Base-by-base conservation (phyloP, 2,888 invertebrate genomes). In the Tetragonisca angustula region DNA sequence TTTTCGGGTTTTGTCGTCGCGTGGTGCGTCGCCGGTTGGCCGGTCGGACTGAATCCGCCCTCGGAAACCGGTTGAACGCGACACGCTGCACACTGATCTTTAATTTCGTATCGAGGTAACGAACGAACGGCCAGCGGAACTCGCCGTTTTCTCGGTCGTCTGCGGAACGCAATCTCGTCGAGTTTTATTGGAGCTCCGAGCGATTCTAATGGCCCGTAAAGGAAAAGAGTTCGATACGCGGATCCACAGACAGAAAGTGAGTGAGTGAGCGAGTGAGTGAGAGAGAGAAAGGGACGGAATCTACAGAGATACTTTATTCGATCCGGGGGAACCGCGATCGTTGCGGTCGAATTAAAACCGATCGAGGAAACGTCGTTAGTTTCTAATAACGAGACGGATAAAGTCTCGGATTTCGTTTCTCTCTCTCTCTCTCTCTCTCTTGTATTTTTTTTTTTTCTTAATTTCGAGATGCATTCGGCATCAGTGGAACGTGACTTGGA, bases 201-300 rank as follows among this genome's bases (percentile, higher is more conserved):
- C 83, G 81, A 81, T 81, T 83, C 81, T 81, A 81, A 83, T 83
- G 83, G 82, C 83, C 83, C 78, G 83, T 82, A 84, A 84, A 82
- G 68, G 75, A 54, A 71, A 76, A 84, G 71, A 84, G 79, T 79
- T 83, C 68, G 83, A 84, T 83, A 84, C 84, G 59, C 27, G 74
- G 83, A 74, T 70, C 68, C 62, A 43, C 54, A 24, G 24, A 59
- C n/a, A 19, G 24, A 19, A 5, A 19, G 21, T 2, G 52, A 21
- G 43, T 0, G 1, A 43, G 43, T 27, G 27, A 27, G 27, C 2
- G 27, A 43, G 43, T 11, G 43, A 9, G 52, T 2, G 19, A 69
- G 24, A 32, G n/a, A 27, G 64, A 62, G 9, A 61, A 11, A n/a
- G 9, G n/a, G 19, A 13, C 43, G 32, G 75, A 62, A 75, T 75